Conservation (phyloP, 2,797 vertebrate species). For the Sebastes minor region DNA sequence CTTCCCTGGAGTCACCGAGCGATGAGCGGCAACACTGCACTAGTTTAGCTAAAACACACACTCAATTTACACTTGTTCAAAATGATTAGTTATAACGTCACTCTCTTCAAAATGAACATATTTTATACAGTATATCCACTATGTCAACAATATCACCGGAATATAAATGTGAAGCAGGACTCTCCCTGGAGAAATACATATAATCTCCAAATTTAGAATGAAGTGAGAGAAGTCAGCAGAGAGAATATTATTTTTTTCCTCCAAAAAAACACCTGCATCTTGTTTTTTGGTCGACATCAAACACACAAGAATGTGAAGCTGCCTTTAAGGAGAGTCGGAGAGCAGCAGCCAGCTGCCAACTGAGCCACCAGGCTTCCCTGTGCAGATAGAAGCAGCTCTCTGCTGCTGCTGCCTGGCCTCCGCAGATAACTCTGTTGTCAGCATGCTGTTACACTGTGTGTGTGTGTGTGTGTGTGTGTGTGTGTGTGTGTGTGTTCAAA, state of each 20-base stretch:
- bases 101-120: neutral
- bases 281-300: conserved; percentile 71
- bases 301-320: conserved; percentile 53
- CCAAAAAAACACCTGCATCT: conserved; percentile 63
- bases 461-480: conserved; percentile 10
- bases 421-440: conserved; percentile 67
- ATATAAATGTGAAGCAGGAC: neutral
- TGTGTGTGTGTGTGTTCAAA: too few species aligned
- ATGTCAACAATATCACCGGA: neutral
- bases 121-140: neutral
- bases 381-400: conserved; percentile 70
- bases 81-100: neutral
- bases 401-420: conserved; percentile 71
- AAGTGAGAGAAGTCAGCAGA: neutral
- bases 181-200: neutral
- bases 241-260: neutral
- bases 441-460: conserved; percentile 16
- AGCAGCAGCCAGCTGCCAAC: conserved; percentile 65
- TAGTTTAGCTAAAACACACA: neutral
- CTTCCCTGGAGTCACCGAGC: neutral
- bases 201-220: neutral
- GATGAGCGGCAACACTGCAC: neutral
- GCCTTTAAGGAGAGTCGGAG: conserved; percentile 63
- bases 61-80: neutral
- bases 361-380: conserved; percentile 57